Evolutionary conservation across 2,797 vertebrate genomes (phyloP), one percentile per base, ranked within the genome.

Genomic region (Sebastiscus tertius): DNA sequence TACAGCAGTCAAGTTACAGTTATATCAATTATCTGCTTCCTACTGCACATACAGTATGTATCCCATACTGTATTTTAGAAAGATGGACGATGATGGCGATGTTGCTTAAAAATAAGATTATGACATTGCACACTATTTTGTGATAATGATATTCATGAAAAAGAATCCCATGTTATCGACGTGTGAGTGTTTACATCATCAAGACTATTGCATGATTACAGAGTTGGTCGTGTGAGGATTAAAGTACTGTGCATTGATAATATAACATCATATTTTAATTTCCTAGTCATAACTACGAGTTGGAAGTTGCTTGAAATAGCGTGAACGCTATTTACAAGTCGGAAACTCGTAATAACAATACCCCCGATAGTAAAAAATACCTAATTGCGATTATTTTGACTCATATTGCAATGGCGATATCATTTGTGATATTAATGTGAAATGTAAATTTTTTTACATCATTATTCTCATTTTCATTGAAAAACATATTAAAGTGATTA

Each of bases 1-100:
- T 66, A 54, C 46, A 68, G 59, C 65, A 14, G 75, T 75, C 72
- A 72, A 72, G 34, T 60, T 42, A 16, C 39, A 42, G 24, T 59
- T 72, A 20, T 29, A 54, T 79, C 20, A 72, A 20, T 76, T 49
- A 33, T 79, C 33, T 31, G 56, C 56, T 62, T 26, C 36, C 42
- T 39, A 4, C 36, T 70, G 13, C 26, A 46, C 20, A 29, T 14
- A 60, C 24, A 33, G 10, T 29, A 52, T n/a, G 24, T 13, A 31
- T 22, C 22, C 22, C 10, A 27, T 11, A 72, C 33, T 22, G 24
- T 63, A 22, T 33, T 34, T 79, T 75, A 42, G 4, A 49, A 31
- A 2, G 8, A 70, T 36, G 8, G 26, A 39, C 29, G 13, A 0
- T 27, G 8, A 46, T 20, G 24, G 8, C 2, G 8, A n/a, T 16